Percentiles rank a stretch among this genome's conserved stretches.
These are phyloP conservation scores for Thryonomys swinderianus DNA, from an alignment of 2,113 vertebrate genomes.

Conservation along the genomic window DNA sequence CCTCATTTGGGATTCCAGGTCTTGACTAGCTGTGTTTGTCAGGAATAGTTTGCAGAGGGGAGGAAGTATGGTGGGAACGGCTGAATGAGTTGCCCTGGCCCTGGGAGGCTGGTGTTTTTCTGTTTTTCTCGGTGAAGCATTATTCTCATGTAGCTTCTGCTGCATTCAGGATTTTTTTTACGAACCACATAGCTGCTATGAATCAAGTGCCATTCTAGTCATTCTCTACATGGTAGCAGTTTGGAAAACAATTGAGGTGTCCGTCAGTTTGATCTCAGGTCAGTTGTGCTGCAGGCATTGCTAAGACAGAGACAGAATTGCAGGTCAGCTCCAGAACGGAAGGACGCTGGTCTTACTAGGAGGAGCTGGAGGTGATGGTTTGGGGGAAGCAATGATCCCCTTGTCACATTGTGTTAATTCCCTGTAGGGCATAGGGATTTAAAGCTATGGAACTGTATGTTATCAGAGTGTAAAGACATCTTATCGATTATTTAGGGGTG, in stretches of 20 bases:
- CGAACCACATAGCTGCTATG: constrained; percentile 1
- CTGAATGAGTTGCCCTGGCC: too few species aligned
- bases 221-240: neutral
- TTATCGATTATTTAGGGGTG: too few species aligned
- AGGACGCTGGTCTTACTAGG: neutral
- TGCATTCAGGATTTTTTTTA: constrained; percentile 50
- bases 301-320: neutral
- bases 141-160: too few species aligned
- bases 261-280: constrained; percentile 63
- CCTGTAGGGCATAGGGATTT: too few species aligned
- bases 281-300: constrained; percentile 58
- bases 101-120: neutral
- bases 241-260: constrained; percentile 44
- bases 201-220: constrained; percentile 29
- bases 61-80: neutral
- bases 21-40: accelerated
- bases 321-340: neutral
- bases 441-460: too few species aligned
- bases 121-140: neutral
- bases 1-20: neutral
- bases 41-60: neutral
- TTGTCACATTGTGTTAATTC: neutral
- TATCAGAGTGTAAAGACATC: too few species aligned
- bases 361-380: neutral
- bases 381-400: too few species aligned